These are phyloP conservation scores for Xylophagus ater DNA, from an alignment of 2,888 invertebrate genomes.

Conservation along the genomic window DNA sequence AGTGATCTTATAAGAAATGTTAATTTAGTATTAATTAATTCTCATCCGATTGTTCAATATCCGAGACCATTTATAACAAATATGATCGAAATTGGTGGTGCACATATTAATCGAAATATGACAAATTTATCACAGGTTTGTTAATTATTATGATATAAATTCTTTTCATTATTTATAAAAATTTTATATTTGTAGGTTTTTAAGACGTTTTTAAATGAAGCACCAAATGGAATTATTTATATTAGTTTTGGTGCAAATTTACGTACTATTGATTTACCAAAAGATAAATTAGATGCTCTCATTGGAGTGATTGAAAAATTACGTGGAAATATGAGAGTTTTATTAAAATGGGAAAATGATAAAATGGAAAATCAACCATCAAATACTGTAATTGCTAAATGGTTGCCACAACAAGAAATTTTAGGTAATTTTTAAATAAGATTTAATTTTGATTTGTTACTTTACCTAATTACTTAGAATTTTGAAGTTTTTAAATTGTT, in stretches of 20 bases:
- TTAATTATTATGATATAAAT: background rate
- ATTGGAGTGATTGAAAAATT: conserved; percentile 24
- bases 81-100: conserved; percentile 34
- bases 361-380: conserved; percentile 29
- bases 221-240: conserved; percentile 36
- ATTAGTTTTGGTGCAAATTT: conserved; percentile 40
- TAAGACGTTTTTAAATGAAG: conserved; percentile 31
- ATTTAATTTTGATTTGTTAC: background rate
- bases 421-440: conserved; percentile 25
- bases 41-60: conserved; percentile 34
- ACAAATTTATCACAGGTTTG: conserved; percentile 7
- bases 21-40: conserved; percentile 35
- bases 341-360: conserved; percentile 44
- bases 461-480: background rate
- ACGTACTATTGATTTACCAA: conserved; percentile 29
- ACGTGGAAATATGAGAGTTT: conserved; percentile 26
- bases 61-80: conserved; percentile 35
- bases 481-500: background rate
- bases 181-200: conserved; percentile 24
- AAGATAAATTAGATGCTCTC: conserved; percentile 31
- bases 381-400: conserved; percentile 35
- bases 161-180: background rate
- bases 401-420: conserved; percentile 37
- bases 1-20: conserved; percentile 34
- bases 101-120: conserved; percentile 23